Conservation (phyloP, 1,140 invertebrate species). For the Laodelphax striatellus region DNA sequence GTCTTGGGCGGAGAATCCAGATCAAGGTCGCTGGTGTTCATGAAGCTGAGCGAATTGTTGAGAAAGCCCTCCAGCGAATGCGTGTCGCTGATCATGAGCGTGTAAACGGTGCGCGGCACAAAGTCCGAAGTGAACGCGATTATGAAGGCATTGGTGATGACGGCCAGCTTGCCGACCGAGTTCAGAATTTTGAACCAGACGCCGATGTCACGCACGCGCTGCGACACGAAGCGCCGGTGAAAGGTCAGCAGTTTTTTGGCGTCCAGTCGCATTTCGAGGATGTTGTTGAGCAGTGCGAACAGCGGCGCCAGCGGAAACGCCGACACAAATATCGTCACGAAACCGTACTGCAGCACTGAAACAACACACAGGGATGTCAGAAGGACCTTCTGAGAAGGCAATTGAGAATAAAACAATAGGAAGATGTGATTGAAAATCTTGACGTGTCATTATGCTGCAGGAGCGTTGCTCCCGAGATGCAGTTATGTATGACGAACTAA, state of each 20-base stretch:
- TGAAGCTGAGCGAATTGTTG: conserved; percentile 70
- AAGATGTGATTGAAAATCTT: too few species aligned
- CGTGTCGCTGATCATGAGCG: conserved; percentile 42
- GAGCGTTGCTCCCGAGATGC: too few species aligned
- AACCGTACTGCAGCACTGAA: conserved; percentile 75
- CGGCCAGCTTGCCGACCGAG: conserved; percentile 76
- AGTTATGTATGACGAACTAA: too few species aligned
- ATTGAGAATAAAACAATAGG: too few species aligned
- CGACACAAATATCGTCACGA: conserved; percentile 82
- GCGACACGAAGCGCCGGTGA: conserved; percentile 70
- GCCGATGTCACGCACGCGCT: conserved; percentile 77
- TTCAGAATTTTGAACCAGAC: conserved; percentile 89
- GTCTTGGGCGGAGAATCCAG: not conserved
- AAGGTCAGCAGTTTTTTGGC: conserved; percentile 73
- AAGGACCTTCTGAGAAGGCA: too few species aligned
- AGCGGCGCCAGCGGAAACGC: conserved; percentile 82
- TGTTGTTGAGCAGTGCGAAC: conserved; percentile 81
- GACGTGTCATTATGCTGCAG: too few species aligned
- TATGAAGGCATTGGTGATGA: conserved; percentile 93
- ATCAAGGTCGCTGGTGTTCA: conserved; percentile 53
- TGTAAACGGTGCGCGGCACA: conserved; percentile 84
- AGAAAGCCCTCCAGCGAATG: conserved; percentile 65
- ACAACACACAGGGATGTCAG: conserved; percentile 9
- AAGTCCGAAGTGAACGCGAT: conserved; percentile 98
- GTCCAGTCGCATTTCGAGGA: conserved; percentile 81